Conservation (phyloP, 2,113 vertebrate species). For the Penelope pileata region DNA sequence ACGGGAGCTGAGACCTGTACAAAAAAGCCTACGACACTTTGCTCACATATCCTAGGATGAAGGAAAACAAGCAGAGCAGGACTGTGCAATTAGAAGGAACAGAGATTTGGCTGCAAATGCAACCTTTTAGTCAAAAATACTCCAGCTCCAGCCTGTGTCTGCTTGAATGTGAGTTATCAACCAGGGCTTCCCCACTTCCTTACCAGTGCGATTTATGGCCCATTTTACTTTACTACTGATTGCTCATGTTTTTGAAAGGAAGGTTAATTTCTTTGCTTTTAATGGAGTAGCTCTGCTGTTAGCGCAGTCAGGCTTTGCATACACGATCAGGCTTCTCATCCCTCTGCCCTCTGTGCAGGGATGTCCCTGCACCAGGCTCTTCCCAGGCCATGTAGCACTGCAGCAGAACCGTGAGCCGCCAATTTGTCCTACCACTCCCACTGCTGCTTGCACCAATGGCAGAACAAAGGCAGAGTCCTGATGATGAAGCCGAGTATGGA, state of each 20-base stretch:
- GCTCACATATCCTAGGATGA: constrained; percentile 34
- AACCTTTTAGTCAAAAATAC: not conserved
- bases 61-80: constrained; percentile 41
- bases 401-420: not conserved
- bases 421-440: constrained; percentile 1
- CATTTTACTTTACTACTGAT: constrained; percentile 9
- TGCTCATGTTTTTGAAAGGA: constrained; percentile 16
- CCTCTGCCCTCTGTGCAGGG: not conserved
- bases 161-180: not conserved
- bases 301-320: not conserved
- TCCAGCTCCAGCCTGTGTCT: not conserved
- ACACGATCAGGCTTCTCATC: not conserved
- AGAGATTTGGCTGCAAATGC: not conserved
- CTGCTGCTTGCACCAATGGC: not conserved
- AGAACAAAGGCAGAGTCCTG: not conserved
- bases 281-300: constrained; percentile 22
- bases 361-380: not conserved
- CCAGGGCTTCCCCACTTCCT: constrained; percentile 15
- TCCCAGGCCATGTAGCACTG: not conserved
- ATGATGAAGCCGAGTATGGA: not conserved
- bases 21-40: constrained; percentile 34
- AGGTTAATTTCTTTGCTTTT: constrained; percentile 57
- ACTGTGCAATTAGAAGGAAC: constrained; percentile 9
- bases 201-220: not conserved
- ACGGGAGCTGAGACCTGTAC: not conserved